Percentiles rank a stretch among this genome's conserved stretches.
Conservation (phyloP, 2,113 vertebrate species). For the Natator depressus region DNA sequence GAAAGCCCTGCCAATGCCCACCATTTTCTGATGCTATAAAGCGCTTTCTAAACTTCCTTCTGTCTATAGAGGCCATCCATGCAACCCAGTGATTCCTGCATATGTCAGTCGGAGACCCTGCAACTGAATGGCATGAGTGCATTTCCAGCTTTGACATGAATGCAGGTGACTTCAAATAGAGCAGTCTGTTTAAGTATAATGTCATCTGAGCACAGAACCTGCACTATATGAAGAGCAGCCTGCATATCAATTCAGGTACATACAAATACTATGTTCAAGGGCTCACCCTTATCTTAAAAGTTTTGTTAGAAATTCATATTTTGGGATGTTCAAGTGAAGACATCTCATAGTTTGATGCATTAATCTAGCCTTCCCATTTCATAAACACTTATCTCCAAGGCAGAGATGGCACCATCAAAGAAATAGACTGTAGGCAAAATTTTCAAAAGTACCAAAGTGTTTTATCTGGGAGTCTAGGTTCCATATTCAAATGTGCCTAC, state of each 20-base stretch:
- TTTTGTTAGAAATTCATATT: not conserved
- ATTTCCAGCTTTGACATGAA: not conserved
- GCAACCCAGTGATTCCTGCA: not conserved
- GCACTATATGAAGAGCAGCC: not conserved
- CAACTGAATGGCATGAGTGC: not conserved
- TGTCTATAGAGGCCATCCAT: not conserved
- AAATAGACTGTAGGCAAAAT: constrained; percentile 44
- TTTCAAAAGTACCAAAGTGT: constrained; percentile 27
- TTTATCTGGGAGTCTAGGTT: constrained; percentile 6
- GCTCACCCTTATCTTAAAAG: not conserved
- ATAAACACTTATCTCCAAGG: constrained; percentile 8
- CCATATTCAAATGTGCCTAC: constrained; percentile 13
- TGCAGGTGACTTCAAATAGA: not conserved
- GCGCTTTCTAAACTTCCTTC: not conserved
- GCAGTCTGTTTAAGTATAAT: not conserved
- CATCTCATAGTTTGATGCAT: not conserved
- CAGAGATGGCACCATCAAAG: constrained; percentile 25
- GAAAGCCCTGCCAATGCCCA: not conserved
- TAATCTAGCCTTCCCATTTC: not conserved
- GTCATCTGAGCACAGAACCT: not conserved
- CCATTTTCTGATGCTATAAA: not conserved
- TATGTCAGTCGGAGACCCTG: not conserved
- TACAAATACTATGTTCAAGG: not conserved
- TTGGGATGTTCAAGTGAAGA: not conserved
- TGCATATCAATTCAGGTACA: not conserved